Evolutionary conservation across 2,797 vertebrate species (phyloP), one percentile per base, ranked within the genome.

Genomic region (Phataginus tricuspis): DNA sequence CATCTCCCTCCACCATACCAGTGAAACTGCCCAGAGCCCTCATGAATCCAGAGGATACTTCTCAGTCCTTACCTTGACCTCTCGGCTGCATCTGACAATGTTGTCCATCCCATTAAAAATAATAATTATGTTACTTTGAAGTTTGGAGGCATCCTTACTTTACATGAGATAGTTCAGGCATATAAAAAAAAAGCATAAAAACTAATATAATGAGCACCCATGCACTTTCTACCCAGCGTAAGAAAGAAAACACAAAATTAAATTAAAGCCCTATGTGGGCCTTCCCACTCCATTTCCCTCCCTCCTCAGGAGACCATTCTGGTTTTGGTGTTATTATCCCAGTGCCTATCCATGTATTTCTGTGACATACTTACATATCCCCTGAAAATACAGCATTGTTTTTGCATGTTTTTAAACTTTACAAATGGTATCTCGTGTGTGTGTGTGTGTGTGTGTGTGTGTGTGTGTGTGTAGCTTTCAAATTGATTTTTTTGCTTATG

Each of bases 91-190:
- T 42, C 45, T 9, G 5, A 90, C 53, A n/a, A 3, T 53, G 21
- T 87, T 5, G 2, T 53, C 82, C 71, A 49, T 21, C 53, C 61
- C 4, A 0, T 86, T 71, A 86, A 64, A 85, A 75, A 95, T 78
- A 79, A 66, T 88, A 85, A 79, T 16, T 25, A 49, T 25, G 25
- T 90, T 83, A 16, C 89, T 77, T 90, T 92, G 74, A 39, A 87
- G 79, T 84, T 90, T 69, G 14, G 31, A 94, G 15, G 11, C 55
- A 75, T 93, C 42, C 15, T 86, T 82, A 59, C 45, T 93, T 89
- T 68, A 74, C 31, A 69, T 84, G 84, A 89, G 90, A 59, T 95
- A 75, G 82, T 59, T 95, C 51, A 89, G 42, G 8, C 42, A 37
- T 37, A 63, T 5, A 49, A 55, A 49, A 64, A 64, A 84, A 85